Evolutionary conservation across 2,888 invertebrate species (phyloP), one percentile per base, ranked within the genome.

Genomic region (Ophioninae sp.): DNA sequence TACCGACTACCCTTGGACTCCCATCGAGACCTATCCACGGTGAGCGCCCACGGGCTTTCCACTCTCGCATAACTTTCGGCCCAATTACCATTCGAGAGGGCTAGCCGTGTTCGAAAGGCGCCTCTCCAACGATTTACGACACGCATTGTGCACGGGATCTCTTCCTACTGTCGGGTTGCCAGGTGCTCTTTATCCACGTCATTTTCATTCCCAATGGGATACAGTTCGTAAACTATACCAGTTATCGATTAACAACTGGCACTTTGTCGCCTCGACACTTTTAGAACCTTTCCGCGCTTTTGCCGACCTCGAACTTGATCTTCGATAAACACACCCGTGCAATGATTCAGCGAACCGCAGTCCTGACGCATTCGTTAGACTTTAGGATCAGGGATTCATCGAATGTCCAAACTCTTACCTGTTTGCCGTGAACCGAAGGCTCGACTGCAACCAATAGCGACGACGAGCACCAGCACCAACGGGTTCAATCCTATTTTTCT

Each of bases 401-500:
- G 10, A 50, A 50, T 50, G 5, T 50, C 3, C 5, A 20, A 1
- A 8, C 21, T 85, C 88, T 90, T 84, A 91, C 92, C 92, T 92
- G 89, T 87, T 87, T 90, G 91, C 86, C 92, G 91, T 74, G 91
- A 88, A 86, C 87, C 88, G 88, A 90, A 91, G 85, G 90, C 92
- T 85, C 86, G 88, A 87, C 88, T 88, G 89, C 90, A 79, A 61
- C 62, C 67, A 72, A 75, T 89, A 82, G 89, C 89, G 87, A 89
- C 89, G 88, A 92, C 89, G 88, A 93, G 90, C 89, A 93, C 89
- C 90, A 92, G 91, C 87, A 91, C 87, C 90, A 92, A 89, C 87
- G 90, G 87, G 88, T 89, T 90, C 86, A 90, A 89, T 89, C 89
- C 87, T 88, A 88, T 89, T 87, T 70, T 84, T 67, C 88, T 90